These are phyloP conservation scores for Dicaeum eximium DNA, from an alignment of 2,113 vertebrate species.

Conservation along the genomic window DNA sequence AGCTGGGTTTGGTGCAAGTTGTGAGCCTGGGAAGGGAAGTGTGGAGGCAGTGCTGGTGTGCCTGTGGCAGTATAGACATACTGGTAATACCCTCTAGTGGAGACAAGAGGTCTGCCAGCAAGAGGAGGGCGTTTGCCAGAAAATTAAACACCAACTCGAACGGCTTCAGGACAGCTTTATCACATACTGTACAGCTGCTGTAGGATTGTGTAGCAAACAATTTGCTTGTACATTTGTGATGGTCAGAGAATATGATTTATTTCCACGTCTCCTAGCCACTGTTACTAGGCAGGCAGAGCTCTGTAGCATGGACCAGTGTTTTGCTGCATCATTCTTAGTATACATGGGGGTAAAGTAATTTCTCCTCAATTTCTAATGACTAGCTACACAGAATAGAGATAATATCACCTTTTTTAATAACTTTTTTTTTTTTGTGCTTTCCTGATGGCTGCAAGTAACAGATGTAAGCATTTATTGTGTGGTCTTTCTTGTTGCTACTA, in stretches of 20 bases:
- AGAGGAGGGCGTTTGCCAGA: neutral
- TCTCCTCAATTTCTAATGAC: neutral
- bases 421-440: neutral
- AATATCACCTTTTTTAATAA: neutral
- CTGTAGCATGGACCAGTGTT: neutral
- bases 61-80: neutral
- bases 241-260: neutral
- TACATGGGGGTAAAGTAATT: neutral
- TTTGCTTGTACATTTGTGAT: neutral
- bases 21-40: neutral
- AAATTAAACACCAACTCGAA: neutral
- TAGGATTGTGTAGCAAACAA: neutral
- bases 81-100: slow-evolving; percentile 61
- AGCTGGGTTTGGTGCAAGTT: neutral
- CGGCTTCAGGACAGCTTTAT: neutral
- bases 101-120: neutral
- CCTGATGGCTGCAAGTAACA: neutral
- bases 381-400: neutral
- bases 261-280: neutral
- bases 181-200: neutral
- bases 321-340: neutral
- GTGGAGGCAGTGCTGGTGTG: neutral
- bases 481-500: neutral
- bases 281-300: neutral
- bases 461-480: neutral